These are phyloP conservation scores for Tinamus guttatus DNA, from an alignment of 2,113 vertebrate genomes.

Conservation along the genomic window DNA sequence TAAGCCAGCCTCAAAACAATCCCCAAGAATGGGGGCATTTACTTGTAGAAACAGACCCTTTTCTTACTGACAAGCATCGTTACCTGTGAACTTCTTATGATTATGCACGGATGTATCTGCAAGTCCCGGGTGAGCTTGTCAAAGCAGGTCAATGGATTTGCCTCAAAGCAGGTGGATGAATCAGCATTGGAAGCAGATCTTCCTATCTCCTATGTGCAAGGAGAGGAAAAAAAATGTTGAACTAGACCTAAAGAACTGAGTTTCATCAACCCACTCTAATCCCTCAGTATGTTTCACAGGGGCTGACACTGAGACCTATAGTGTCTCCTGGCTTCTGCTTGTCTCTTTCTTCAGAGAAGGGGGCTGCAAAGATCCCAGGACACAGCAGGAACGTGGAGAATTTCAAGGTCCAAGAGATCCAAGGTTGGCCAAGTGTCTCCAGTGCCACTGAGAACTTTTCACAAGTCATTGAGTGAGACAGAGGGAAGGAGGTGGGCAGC, in stretches of 20 bases:
- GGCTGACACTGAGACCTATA: not conserved
- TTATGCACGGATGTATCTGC: constrained; percentile 15
- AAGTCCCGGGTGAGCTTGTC: constrained; percentile 50
- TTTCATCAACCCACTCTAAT: not conserved
- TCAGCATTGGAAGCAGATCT: constrained; percentile 41
- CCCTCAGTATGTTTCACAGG: not conserved
- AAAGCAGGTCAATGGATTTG: constrained; percentile 57
- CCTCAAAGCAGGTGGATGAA: constrained; percentile 28
- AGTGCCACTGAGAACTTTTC: too few species aligned
- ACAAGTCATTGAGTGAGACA: too few species aligned
- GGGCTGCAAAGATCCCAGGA: too few species aligned
- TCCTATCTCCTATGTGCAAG: constrained; percentile 43
- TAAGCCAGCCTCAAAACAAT: not conserved
- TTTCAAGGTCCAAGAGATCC: too few species aligned
- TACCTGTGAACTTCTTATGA: not conserved
- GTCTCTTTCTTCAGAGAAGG: too few species aligned
- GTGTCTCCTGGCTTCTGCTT: too few species aligned
- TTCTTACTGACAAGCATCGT: not conserved
- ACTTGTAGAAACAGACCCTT: constrained; percentile 40
- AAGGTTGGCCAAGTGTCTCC: too few species aligned
- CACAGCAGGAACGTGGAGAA: too few species aligned
- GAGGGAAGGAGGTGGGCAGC: too few species aligned
- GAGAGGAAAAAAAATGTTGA: not conserved
- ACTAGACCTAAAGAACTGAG: not conserved
- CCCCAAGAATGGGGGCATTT: not conserved